These are phyloP conservation scores for Quiscalus mexicanus DNA, from an alignment of 2,113 vertebrate species.

Conservation along the genomic window DNA sequence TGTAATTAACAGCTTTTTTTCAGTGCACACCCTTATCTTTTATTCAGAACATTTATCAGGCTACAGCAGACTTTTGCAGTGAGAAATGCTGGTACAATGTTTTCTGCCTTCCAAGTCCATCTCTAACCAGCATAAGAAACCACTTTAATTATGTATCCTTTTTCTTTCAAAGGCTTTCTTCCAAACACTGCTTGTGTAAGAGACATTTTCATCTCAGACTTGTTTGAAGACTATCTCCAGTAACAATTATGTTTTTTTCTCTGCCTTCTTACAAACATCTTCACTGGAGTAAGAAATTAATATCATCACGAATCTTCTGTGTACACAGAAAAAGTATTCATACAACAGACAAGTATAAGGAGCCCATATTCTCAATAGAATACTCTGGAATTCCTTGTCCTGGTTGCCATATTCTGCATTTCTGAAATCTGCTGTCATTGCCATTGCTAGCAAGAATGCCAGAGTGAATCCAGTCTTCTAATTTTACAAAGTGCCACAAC, in stretches of 20 bases:
- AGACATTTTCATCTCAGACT: background rate
- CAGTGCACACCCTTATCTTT: background rate
- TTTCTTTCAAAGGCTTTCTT: background rate
- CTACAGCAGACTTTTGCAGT: background rate
- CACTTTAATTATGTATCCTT: background rate
- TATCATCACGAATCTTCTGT: background rate
- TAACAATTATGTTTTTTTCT: background rate
- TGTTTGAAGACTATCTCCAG: background rate
- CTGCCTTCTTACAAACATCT: background rate
- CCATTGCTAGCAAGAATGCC: background rate
- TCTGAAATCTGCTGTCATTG: background rate
- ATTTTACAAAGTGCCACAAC: background rate
- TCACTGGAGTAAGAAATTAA: background rate
- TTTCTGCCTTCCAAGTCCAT: background rate
- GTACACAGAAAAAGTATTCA: background rate
- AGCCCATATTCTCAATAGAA: background rate
- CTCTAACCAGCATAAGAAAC: background rate
- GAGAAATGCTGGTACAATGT: background rate
- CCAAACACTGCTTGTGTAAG: background rate
- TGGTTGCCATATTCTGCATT: background rate
- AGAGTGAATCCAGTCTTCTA: background rate
- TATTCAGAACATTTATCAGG: conserved; percentile 34
- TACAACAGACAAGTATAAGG: background rate
- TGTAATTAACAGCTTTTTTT: background rate
- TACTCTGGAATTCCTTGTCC: background rate